Evolutionary conservation across 1,140 invertebrate species (phyloP).

Genomic region (Bombus turneri): DNA sequence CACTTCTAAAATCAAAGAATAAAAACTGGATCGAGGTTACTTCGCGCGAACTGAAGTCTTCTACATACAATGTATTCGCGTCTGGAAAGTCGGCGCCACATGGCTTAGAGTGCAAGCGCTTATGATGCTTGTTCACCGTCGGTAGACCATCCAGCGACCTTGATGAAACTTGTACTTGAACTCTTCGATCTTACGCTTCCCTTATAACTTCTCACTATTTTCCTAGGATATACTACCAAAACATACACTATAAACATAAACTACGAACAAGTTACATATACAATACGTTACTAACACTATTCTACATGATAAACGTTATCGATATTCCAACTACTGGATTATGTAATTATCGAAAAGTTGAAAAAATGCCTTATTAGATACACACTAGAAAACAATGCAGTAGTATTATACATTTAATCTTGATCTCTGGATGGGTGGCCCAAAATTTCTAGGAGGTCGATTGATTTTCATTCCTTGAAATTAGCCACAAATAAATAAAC

Average conservation of each 20-base stretch:
- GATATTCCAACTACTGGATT: no score
- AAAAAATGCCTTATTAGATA: no score
- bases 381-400: no score
- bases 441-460: no score
- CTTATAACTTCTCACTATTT: neutral
- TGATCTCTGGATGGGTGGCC: no score
- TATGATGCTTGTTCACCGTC: neutral
- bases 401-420: no score
- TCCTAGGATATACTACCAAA: neutral
- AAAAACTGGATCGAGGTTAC: neutral
- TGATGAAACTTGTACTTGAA: slow-evolving; percentile 4
- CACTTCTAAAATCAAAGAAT: neutral
- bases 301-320: no score
- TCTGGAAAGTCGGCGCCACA: neutral
- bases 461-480: neutral
- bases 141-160: neutral
- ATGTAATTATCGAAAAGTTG: no score
- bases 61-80: neutral
- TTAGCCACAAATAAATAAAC: neutral
- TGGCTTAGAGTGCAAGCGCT: neutral
- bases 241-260: neutral
- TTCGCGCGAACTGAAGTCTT: neutral
- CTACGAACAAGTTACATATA: no score
- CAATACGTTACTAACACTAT: no score
- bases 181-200: neutral